These are phyloP conservation scores for Drosophila mercatorum DNA, from an alignment of 2,888 invertebrate genomes.

Conservation along the genomic window DNA sequence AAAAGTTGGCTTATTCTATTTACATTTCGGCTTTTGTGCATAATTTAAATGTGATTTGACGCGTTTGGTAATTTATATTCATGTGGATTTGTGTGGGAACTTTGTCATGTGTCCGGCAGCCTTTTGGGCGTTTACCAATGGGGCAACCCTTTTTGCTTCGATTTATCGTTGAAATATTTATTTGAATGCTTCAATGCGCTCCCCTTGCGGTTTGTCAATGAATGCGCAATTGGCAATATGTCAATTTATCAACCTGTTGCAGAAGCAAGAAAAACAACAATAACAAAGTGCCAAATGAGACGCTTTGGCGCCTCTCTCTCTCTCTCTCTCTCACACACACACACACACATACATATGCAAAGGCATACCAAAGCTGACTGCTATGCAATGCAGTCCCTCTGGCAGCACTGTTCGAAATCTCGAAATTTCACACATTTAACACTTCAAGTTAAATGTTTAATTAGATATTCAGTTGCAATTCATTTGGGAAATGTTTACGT, in stretches of 20 bases:
- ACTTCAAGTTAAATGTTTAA: neutral
- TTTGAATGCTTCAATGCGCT: conserved; percentile 44
- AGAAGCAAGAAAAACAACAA: neutral
- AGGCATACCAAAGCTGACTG: conserved; percentile 4
- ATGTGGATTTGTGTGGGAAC: conserved; percentile 60
- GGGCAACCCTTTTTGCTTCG: conserved; percentile 35
- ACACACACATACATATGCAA: neutral
- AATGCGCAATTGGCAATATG: conserved; percentile 34
- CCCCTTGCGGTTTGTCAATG: conserved; percentile 47
- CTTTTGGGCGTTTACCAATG: conserved; percentile 18
- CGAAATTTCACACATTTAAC: neutral
- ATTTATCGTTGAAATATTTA: conserved; percentile 21
- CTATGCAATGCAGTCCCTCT: neutral
- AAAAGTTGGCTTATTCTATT: conserved; percentile 43
- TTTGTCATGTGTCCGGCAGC: conserved; percentile 52
- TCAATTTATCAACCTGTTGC: conserved; percentile 46
- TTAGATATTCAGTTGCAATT: neutral
- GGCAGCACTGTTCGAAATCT: neutral
- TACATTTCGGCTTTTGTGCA: conserved; percentile 65
- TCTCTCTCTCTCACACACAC: neutral
- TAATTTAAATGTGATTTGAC: conserved; percentile 59
- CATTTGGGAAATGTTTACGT: conserved; percentile 1
- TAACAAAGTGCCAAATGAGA: conserved; percentile 2
- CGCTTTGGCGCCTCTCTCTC: neutral
- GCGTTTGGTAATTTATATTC: conserved; percentile 62